Evolutionary conservation across 2,113 vertebrate species (phyloP), one percentile per base, ranked within the genome.

Genomic region (Centropus bengalensis): DNA sequence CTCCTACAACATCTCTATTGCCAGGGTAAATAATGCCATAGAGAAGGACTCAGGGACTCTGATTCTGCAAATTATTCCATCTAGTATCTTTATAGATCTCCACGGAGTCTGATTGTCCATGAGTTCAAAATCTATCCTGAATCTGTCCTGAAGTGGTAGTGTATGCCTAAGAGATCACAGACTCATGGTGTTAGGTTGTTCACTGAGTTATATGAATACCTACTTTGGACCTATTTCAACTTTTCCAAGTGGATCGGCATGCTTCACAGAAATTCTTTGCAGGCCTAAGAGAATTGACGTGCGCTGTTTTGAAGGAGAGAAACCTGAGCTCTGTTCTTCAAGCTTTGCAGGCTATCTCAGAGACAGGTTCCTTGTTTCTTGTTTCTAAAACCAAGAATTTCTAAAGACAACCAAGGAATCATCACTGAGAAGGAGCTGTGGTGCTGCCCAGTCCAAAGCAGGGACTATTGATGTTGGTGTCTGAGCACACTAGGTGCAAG

Each of bases 1-100:
- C 8, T 63, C 14, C 38, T 62, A 4, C 21, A 54, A 59, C 1
- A 9, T 17, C 4, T 78, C 12, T 32, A 9, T 47, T 0, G 0
- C 5, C 12, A 36, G 24, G 36, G 4, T 23, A 14, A 32, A 4
- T 47, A 60, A 36, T 5, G 11, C 2, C 14, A 54, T 68, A 70
- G 56, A 80, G 38, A 42, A 74, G 18, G 32, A 20, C 24, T 36
- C 12, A 5, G 8, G 3, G 9, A 10, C 11, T 32, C 49, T 52
- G 10, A 2, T 79, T 78, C 44, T 86, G 12, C 28, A 75, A 59
- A 40, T 44, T 70, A 11, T 32, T 70, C 12, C 5, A 32, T 47
- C 33, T 33, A 27, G 16, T 55, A 21, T 49, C 26, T 26, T 73
- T 55, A 63, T 10, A 79, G 23, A 44, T 8, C 7, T 68, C 8